A percentile compares a stretch with the other conserved stretches of the same genome.
Conservation (phyloP, 2,888 invertebrate species). For the Bruchidius siliquastri region DNA sequence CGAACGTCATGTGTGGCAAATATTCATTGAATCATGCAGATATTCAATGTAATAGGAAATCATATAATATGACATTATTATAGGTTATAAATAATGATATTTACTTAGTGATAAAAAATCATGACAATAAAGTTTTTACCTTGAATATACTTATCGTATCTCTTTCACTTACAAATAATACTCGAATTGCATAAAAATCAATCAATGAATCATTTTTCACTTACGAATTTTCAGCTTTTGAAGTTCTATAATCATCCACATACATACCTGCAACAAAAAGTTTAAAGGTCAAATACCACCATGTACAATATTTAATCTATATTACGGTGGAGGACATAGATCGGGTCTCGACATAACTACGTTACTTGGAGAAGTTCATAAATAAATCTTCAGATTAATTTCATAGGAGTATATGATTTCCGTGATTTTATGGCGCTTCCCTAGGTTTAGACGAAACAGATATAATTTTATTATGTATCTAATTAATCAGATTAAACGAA, state of each 20-base stretch:
- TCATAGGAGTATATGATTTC: too few relatives aligned
- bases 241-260: background rate
- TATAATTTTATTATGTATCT: too few relatives aligned
- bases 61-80: background rate
- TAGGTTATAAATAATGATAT: background rate
- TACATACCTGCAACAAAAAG: background rate
- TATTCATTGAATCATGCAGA: background rate
- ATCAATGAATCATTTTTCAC: background rate
- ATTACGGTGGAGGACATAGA: too few relatives aligned
- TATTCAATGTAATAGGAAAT: background rate
- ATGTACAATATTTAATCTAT: too few relatives aligned
- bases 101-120: background rate
- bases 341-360: too few relatives aligned
- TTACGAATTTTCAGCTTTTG: background rate
- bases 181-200: background rate
- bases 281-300: too few relatives aligned
- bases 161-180: background rate
- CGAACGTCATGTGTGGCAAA: background rate
- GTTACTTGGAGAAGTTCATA: too few relatives aligned
- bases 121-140: background rate
- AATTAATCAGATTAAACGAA: too few relatives aligned
- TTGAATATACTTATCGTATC: background rate
- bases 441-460: too few relatives aligned
- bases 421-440: too few relatives aligned
- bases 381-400: too few relatives aligned